A percentile compares a stretch with the other conserved stretches of the same genome.
Conservation (phyloP, 2,113 vertebrate species). For the Pipa parva region DNA sequence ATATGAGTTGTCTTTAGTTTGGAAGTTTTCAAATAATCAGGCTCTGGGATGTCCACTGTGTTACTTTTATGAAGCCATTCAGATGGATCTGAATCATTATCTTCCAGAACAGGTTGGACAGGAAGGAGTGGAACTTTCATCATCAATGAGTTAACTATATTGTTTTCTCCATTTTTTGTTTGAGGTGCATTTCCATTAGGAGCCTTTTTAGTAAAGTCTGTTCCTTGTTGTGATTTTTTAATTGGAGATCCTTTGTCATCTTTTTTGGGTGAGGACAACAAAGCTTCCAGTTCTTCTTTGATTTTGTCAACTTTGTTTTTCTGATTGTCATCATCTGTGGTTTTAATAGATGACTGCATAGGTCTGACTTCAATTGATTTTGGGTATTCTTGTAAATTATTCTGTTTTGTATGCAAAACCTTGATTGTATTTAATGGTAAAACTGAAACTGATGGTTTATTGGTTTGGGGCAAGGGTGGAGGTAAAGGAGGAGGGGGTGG, state of each 20-base stretch:
- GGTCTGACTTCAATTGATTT: constrained; percentile 10
- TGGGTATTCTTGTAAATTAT: constrained; percentile 3
- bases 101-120: background rate
- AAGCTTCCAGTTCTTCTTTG: constrained; percentile 62
- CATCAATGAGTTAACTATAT: constrained; percentile 28
- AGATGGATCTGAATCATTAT: background rate
- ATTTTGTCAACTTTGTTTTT: constrained; percentile 55
- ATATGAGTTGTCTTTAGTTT: accelerated
- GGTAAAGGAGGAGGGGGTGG: constrained; percentile 18
- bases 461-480: too few relatives aligned
- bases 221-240: constrained; percentile 47
- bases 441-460: background rate
- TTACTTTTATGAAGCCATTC: background rate
- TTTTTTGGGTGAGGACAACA: constrained; percentile 55
- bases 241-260: constrained; percentile 41
- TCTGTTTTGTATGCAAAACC: constrained; percentile 41
- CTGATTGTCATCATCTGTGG: background rate
- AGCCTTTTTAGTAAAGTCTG: constrained; percentile 40
- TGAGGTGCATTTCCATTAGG: constrained; percentile 8
- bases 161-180: background rate
- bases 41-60: constrained; percentile 27
- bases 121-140: constrained; percentile 15
- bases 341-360: background rate
- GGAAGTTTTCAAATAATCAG: accelerated
- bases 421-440: accelerated